Base-by-base conservation (phyloP, 2,797 vertebrate genomes). In the Sebastes hubbsi region DNA sequence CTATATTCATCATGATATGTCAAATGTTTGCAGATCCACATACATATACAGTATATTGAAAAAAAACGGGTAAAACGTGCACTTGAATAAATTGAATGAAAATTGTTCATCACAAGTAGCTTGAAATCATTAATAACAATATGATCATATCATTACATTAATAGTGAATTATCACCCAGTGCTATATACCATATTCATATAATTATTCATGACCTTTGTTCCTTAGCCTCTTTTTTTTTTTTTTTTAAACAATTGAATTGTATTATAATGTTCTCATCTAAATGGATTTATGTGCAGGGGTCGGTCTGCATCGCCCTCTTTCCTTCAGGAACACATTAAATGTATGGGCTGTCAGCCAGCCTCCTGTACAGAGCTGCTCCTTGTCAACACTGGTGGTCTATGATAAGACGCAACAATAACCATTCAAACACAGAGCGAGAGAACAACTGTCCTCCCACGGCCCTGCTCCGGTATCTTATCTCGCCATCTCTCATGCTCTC, bases 391-490 rank as follows among this genome's bases (percentile, higher is more conserved):
- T 84, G 83, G 76, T 70, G 80, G 66, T 83, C 81, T 82, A 82
- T 85, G 84, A 92, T 91, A 87, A 87, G 85, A 78, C 22, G 24
- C 55, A 79, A 86, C 79, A 90, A 82, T 69, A 91, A 79, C 79
- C 81, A 84, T 77, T 84, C 78, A 82, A 87, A 88, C 69, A 87
- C 76, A 87, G 70, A 85, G 52, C n/a, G 4, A 54, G 62, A 34
- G 73, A 82, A 89, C 86, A 89, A 83, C 77, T 83, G 81, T 89
- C 90, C 89, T 88, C 88, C 86, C 83, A 89, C 81, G 4, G 75
- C 38, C 70, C 72, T 18, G 61, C 69, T 72, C 78, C 65, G 60
- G 69, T 71, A 77, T 88, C 85, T 84, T 52, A 80, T 91, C 89
- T 81, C 54, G 8, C 72, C 60, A 67, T 90, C 82, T 86, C 77